Evolutionary conservation across 1,140 invertebrate species (phyloP), one percentile per base, ranked within the genome.

Genomic region (Ladona fulva): DNA sequence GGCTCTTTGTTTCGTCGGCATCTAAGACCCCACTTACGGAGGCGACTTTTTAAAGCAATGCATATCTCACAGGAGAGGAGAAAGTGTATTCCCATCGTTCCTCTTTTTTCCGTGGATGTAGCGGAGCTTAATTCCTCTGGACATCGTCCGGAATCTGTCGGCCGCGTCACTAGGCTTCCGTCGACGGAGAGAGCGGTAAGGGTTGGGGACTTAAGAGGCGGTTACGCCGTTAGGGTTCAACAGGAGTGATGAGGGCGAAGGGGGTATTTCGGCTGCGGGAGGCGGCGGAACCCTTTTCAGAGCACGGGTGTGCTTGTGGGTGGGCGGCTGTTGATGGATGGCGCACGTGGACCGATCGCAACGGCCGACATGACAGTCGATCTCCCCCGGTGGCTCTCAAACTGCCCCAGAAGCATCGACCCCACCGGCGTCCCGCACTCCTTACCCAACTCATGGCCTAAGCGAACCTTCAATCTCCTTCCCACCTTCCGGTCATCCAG

Each of bases 401-500:
- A 19, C 44, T 52, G 10, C 19, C 44, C 10, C 10, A 10, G 10
- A 10, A 10, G 10, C 19, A 10, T 19, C 44, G 10, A 10, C 44
- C 44, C 19, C 44, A 10, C 19, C 44, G 44, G 10, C 44, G 44
- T 52, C 44, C 44, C 44, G 10, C 44, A 6, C n/a, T 66, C 52
- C 12, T 12, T 22, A 19, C 52, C 52, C 52, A 66, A 66, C n/a
- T 66, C 52, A 16, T 5, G n/a, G 52, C 52, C n/a, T 19, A 66
- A 22, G 16, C 16, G n/a, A 22, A 16, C 52, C 52, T 22, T 66
- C 52, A 66, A 66, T 66, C 52, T 66, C 52, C 52, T 66, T 22
- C 14, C 52, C 52, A 66, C 52, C 52, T 66, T 66, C 52, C 52
- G 52, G 52, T 66, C 52, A 66, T 66, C 52, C 52, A 66, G 52